Base-by-base conservation (phyloP, 2,888 invertebrate genomes). In the Pheosia gnoma region DNA sequence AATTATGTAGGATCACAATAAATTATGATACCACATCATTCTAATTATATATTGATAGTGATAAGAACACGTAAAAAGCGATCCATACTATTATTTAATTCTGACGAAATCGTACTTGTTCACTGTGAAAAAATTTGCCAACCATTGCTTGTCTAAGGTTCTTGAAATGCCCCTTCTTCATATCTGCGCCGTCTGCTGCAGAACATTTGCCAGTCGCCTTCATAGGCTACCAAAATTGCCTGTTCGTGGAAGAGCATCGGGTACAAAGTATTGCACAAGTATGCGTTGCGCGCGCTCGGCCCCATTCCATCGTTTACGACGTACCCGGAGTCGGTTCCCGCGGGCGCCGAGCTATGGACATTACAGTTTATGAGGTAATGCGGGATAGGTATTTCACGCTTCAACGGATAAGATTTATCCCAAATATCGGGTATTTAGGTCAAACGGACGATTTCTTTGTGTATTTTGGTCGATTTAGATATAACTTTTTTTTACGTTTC, bases 291-390 rank as follows among this genome's bases (percentile, higher is more conserved):
- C 6, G 39, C 55, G 53, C 6, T 13, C 37, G 55, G 55, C 55
- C 55, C 39, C 55, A 55, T 55, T 55, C 55, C 39, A 38, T 9
- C 55, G 55, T 55, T 55, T 39, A 55, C 55, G 55, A 55, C 55
- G 53, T 8, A 38, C 53, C 7, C 52, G 4, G 55, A 4, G n/a
- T 11, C n/a, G 39, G 8, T n/a, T 11, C 39, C 5, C 5, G 11
- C 11, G 13, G 11, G 55, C 13, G 10, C 10, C 39, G 8, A 38
- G 10, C 49, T 13, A 49, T 13, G 25, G 13, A 51, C 51, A 25
- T 51, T 51, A 51, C 51, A 9, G 55, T 55, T 38, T 55, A 39
- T 39, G 13, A 13, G 39, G 38, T 39, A 39, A 3, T n/a, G 5
- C 55, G 37, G 55, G n/a, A 55, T 37, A 13, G 55, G 39, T 39